Evolutionary conservation across 2,888 invertebrate genomes (phyloP).

Genomic region (Ophion obscuratus): DNA sequence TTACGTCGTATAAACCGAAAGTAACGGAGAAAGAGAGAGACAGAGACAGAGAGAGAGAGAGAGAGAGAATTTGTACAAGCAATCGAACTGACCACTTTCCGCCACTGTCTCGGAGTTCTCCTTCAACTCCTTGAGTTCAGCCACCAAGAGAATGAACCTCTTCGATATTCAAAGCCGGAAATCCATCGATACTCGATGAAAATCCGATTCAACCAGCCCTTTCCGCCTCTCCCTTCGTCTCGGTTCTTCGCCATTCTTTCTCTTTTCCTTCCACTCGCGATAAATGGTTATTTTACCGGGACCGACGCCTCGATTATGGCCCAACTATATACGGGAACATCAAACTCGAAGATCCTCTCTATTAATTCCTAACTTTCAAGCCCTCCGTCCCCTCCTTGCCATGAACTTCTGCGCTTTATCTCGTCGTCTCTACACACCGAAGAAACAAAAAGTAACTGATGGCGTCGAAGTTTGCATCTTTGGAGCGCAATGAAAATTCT

Average conservation of each 20-base stretch:
- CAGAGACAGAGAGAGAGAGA: not conserved
- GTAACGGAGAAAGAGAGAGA: not conserved
- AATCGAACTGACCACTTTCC: conserved; percentile 64
- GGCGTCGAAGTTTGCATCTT: not conserved
- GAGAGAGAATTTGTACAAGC: conserved; percentile 38
- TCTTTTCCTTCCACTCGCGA: not conserved
- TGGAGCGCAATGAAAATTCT: not conserved
- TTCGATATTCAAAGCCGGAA: conserved; percentile 66
- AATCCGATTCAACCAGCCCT: conserved; percentile 58
- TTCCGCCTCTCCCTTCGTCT: not conserved
- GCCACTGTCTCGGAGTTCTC: conserved; percentile 52
- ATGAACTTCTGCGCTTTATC: conserved; percentile 1
- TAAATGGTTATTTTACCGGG: not conserved
- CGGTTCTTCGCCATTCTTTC: not conserved
- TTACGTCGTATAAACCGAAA: not conserved
- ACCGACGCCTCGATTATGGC: not conserved
- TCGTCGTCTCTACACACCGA: not conserved
- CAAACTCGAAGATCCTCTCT: conserved; percentile 17
- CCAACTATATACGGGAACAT: conserved; percentile 11
- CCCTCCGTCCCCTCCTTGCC: not conserved
- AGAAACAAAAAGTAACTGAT: not conserved
- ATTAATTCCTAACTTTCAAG: conserved; percentile 10
- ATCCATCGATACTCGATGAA: conserved; percentile 65
- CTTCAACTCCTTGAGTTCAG: conserved; percentile 23
- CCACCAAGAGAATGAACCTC: conserved; percentile 41